Percentiles rank a stretch among this genome's conserved stretches.
Evolutionary conservation across 2,797 vertebrate species (phyloP).

Genomic region (Falco naumanni): DNA sequence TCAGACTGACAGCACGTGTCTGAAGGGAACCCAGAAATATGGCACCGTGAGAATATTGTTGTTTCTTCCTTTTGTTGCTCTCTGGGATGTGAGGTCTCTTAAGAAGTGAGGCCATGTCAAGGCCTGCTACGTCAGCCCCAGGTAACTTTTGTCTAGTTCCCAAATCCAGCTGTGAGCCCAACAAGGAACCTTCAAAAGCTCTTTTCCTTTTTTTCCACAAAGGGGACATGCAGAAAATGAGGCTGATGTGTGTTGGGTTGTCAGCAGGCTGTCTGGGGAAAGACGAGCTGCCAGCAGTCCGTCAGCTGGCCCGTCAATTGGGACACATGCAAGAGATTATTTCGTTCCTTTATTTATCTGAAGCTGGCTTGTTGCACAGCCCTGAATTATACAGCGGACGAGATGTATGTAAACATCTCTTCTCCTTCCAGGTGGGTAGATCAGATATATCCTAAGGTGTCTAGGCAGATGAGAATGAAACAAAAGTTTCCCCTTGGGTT

Average conservation of each 20-base stretch:
- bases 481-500: not conserved
- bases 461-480: not conserved
- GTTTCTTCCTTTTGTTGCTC: not conserved
- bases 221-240: not conserved
- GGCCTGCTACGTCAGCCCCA: not conserved
- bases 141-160: not conserved
- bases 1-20: not conserved
- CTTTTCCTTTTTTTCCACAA: not conserved
- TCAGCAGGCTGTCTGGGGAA: not conserved
- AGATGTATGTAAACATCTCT: not conserved
- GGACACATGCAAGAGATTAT: not conserved
- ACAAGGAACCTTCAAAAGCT: not conserved
- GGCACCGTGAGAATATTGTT: not conserved
- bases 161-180: not conserved
- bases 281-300: not conserved
- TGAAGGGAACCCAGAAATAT: not conserved
- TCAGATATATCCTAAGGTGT: not conserved
- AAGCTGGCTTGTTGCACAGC: not conserved
- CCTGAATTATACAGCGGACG: not conserved
- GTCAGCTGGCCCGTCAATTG: accelerated
- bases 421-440: not conserved
- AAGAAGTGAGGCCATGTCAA: not conserved
- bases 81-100: not conserved
- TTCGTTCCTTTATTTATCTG: not conserved
- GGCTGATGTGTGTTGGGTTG: not conserved